Evolutionary conservation across 2,113 vertebrate genomes (phyloP).

Genomic region (Paratilapia polleni): DNA sequence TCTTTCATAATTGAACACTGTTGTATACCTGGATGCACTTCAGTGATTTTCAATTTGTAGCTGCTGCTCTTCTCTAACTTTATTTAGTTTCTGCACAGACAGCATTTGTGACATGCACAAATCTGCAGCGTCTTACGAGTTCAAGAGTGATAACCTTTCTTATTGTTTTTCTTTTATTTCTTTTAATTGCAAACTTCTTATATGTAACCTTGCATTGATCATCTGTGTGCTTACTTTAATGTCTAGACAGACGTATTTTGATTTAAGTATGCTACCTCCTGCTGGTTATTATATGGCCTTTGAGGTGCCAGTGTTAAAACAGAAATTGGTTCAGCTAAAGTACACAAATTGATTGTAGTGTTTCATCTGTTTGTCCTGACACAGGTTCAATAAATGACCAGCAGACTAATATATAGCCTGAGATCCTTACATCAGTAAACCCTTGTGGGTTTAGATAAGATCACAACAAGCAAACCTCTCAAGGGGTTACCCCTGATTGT

Average conservation of each 20-base stretch:
- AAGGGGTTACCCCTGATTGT: background rate
- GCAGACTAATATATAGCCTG: background rate
- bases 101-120: constrained; percentile 6
- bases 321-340: background rate
- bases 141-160: background rate
- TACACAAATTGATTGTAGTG: background rate
- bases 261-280: background rate
- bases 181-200: background rate
- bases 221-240: accelerated
- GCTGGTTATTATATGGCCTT: background rate
- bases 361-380: background rate
- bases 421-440: background rate
- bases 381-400: background rate
- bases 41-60: constrained; percentile 30
- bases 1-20: constrained; percentile 42
- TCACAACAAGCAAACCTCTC: background rate
- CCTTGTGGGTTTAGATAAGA: background rate
- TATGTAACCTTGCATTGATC: background rate
- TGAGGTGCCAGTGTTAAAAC: background rate
- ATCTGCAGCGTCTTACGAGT: background rate
- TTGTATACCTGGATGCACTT: constrained; percentile 7
- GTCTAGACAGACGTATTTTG: background rate
- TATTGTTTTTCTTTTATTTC: background rate
- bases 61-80: background rate
- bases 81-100: background rate